A percentile compares a stretch with the other conserved stretches of the same genome.
These are phyloP conservation scores for Cenopis cana DNA, from an alignment of 2,888 invertebrate genomes.

Conservation along the genomic window DNA sequence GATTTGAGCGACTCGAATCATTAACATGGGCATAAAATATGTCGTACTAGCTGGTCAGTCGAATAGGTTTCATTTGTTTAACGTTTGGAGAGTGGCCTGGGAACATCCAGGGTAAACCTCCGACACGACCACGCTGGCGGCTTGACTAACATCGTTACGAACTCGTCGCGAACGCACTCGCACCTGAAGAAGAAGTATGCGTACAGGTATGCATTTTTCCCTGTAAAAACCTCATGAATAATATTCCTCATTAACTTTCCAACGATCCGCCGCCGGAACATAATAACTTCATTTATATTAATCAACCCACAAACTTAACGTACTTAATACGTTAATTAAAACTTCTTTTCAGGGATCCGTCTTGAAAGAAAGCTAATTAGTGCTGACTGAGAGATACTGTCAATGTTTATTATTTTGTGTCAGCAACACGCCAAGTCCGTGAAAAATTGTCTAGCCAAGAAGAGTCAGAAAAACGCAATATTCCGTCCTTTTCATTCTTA, in stretches of 20 bases:
- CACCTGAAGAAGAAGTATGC: too few relatives aligned
- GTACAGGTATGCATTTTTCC: too few relatives aligned
- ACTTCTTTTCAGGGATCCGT: conserved; percentile 34
- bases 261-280: background rate
- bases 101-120: too few relatives aligned
- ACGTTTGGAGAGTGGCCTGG: too few relatives aligned
- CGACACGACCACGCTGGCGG: too few relatives aligned
- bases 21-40: too few relatives aligned
- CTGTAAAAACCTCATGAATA: too few relatives aligned
- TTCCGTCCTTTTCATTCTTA: background rate
- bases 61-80: too few relatives aligned
- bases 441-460: conserved; percentile 39
- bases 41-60: too few relatives aligned
- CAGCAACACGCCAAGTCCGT: conserved; percentile 42
- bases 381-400: conserved; percentile 30
- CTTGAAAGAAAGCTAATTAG: conserved; percentile 40
- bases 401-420: conserved; percentile 43
- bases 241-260: background rate
- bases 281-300: conserved; percentile 27
- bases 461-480: background rate
- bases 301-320: conserved; percentile 16
- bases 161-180: too few relatives aligned
- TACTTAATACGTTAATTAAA: conserved; percentile 43
- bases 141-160: too few relatives aligned
- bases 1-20: too few relatives aligned